phyloP scores from a whole-genome alignment of 2,888 invertebrate species.

The Drosophila neonasuta region DNA sequence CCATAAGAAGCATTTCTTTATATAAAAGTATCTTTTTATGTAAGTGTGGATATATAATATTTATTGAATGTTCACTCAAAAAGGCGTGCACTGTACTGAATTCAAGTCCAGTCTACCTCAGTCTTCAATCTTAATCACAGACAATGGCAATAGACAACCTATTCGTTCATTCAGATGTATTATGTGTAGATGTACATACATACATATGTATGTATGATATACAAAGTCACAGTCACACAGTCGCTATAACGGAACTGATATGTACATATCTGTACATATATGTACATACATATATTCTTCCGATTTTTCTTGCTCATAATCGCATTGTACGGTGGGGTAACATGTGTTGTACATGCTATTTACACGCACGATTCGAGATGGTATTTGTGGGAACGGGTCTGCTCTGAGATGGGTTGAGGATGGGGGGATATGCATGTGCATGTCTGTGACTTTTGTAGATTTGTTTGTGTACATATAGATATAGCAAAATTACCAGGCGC shows the following conservation, averaged over 20 bases:
- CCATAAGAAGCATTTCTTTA: no score
- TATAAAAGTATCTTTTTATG: no score
- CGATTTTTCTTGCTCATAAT: constrained; percentile 1
- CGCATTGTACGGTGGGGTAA: constrained; percentile 13
- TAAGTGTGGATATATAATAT: no score
- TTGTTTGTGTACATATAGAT: constrained; percentile 79
- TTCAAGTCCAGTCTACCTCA: neutral
- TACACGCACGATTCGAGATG: constrained; percentile 57
- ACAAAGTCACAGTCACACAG: neutral
- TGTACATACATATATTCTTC: constrained; percentile 7
- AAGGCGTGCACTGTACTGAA: neutral
- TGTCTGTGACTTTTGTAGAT: constrained; percentile 78
- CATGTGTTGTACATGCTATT: constrained; percentile 55
- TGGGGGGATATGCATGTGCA: constrained; percentile 53
- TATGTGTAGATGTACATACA: neutral
- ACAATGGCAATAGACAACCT: neutral
- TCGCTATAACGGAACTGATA: constrained; percentile 6
- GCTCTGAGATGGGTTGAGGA: neutral
- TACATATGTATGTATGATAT: neutral
- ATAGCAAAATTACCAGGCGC: constrained; percentile 77
- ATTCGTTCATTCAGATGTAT: constrained; percentile 1
- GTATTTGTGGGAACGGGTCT: constrained; percentile 7
- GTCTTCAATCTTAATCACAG: neutral
- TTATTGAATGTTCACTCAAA: neutral
- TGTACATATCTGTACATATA: neutral